Evolutionary conservation across 1,140 invertebrate species (phyloP).

Genomic region (Luehdorfia chinensis): DNA sequence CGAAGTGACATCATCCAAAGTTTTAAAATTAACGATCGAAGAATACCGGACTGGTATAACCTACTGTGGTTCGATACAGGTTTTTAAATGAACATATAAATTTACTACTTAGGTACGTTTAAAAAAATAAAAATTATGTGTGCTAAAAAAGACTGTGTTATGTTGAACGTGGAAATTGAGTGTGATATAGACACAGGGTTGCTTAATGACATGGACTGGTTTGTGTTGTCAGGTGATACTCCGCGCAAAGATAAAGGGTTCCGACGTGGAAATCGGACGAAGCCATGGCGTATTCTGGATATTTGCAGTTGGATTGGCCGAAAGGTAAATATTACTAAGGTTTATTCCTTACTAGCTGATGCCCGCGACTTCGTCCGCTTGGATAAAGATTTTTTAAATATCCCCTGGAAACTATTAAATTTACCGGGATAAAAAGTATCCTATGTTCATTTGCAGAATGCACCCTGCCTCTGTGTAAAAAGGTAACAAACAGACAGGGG

Average conservation of each 20-base stretch:
- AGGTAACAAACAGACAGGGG: no score
- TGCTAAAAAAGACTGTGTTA: constrained; percentile 28
- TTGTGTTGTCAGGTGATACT: constrained; percentile 51
- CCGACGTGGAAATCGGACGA: constrained; percentile 39
- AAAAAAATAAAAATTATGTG: constrained; percentile 24
- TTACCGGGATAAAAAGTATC: no score
- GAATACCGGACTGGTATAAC: constrained; percentile 3
- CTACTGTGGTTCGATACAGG: background rate
- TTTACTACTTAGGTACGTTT: no score
- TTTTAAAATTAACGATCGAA: constrained; percentile 36
- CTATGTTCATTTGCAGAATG: no score
- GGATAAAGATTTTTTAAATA: no score
- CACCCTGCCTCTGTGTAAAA: no score
- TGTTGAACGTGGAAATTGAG: constrained; percentile 45
- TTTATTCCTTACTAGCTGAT: no score
- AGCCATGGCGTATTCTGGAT: constrained; percentile 51
- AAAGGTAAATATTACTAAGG: constrained; percentile 48
- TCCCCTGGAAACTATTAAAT: no score
- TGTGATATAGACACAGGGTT: constrained; percentile 33
- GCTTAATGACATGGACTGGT: constrained; percentile 51
- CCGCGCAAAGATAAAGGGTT: constrained; percentile 45
- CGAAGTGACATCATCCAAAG: constrained; percentile 53
- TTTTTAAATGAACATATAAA: background rate
- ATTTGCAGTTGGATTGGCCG: constrained; percentile 63
- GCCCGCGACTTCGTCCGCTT: no score